Conservation (phyloP, 2,113 vertebrate species). For the Hemibagrus wyckioides region DNA sequence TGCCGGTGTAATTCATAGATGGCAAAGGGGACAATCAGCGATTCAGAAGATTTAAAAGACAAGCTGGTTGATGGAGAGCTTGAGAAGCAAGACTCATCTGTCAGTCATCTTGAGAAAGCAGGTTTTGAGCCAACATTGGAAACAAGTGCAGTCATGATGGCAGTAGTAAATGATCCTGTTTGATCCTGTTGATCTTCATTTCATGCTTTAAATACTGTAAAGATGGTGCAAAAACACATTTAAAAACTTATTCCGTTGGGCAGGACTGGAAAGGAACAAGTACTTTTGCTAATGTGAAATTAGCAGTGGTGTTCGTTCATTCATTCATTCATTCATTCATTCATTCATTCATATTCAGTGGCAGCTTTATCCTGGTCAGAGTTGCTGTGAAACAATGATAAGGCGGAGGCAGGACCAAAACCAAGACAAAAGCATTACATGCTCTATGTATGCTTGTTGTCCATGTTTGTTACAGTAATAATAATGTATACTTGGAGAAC, state of each 20-base stretch:
- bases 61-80: slow-evolving; percentile 58
- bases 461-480: background rate
- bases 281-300: background rate
- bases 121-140: background rate
- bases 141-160: background rate
- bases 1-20: slow-evolving; percentile 4
- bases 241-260: no score
- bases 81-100: slow-evolving; percentile 7
- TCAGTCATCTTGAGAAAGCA: slow-evolving; percentile 14
- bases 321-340: slow-evolving; percentile 5
- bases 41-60: slow-evolving; percentile 54
- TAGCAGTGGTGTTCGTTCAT: background rate
- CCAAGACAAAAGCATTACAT: background rate
- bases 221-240: background rate
- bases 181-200: background rate
- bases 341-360: background rate
- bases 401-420: background rate
- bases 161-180: background rate
- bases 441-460: no score
- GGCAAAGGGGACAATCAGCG: slow-evolving; percentile 5
- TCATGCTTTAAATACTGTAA: background rate
- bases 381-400: no score
- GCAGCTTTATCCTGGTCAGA: background rate
- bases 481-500: background rate
- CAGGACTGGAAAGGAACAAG: background rate